Percentiles rank a stretch among this genome's conserved stretches.
Evolutionary conservation across 2,888 invertebrate species (phyloP).

Genomic region (Cerastis rubricosa): DNA sequence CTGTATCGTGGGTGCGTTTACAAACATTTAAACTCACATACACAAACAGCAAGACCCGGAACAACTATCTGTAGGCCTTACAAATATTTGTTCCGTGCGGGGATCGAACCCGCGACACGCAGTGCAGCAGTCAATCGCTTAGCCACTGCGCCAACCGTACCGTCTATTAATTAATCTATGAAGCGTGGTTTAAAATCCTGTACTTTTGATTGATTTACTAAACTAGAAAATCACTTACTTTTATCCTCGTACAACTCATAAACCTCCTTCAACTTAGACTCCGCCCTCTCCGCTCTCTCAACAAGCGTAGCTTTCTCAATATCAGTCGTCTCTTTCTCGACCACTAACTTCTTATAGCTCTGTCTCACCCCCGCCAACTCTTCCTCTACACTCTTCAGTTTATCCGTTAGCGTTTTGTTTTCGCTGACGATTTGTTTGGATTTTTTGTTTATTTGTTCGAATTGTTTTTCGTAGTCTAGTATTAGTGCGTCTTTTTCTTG

Average conservation of each 20-base stretch:
- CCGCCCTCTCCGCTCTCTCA: constrained; percentile 93
- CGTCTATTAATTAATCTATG: no score
- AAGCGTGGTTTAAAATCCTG: no score
- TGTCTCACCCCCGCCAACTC: constrained; percentile 83
- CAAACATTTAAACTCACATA: no score
- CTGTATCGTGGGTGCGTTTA: no score
- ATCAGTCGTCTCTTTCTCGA: constrained; percentile 86
- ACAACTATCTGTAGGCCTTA: no score
- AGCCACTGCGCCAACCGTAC: no score
- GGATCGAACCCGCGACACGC: no score
- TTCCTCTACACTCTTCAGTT: constrained; percentile 77
- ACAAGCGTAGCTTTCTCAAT: constrained; percentile 88
- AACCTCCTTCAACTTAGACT: constrained; percentile 94
- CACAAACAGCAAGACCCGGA: no score
- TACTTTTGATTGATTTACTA: no score
- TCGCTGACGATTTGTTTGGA: constrained; percentile 93
- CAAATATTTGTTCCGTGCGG: no score
- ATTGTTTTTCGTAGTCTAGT: constrained; percentile 92
- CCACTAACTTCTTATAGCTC: constrained; percentile 82
- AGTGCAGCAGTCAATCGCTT: no score
- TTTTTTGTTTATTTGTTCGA: constrained; percentile 93
- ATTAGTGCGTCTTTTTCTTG: constrained; percentile 94
- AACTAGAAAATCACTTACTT: constrained; percentile 82
- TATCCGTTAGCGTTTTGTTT: constrained; percentile 92
- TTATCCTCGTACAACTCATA: constrained; percentile 94